Evolutionary conservation across 2,113 vertebrate species (phyloP).

Genomic region (Dromaius novaehollandiae): DNA sequence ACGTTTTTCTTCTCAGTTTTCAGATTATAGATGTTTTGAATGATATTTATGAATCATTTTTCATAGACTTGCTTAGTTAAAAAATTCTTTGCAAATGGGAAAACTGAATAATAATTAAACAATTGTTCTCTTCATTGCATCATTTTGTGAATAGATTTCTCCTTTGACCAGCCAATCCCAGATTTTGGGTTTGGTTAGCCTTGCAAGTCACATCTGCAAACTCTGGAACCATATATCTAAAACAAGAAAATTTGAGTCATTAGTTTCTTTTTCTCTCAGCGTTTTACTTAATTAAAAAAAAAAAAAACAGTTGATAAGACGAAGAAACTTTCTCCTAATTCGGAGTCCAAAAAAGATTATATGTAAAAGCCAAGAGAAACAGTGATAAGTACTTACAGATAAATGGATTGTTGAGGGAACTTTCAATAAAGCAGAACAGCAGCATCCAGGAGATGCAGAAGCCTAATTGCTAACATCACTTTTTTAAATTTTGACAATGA

Average conservation of each 20-base stretch:
- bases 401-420: background rate
- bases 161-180: background rate
- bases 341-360: background rate
- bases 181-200: background rate
- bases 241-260: background rate
- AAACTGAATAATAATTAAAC: background rate
- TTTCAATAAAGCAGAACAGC: background rate
- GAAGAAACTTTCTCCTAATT: background rate
- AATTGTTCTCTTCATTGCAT: background rate
- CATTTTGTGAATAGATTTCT: background rate
- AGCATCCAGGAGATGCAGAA: background rate
- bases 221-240: fast-evolving
- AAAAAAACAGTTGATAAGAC: background rate
- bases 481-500: background rate
- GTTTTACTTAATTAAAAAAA: background rate
- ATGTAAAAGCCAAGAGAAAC: background rate
- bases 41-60: background rate
- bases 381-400: background rate
- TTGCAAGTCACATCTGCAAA: background rate
- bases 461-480: background rate
- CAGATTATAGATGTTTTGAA: background rate
- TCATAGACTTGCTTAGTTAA: background rate
- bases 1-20: background rate
- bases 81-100: background rate
- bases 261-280: fast-evolving